Evolutionary conservation across 2,797 vertebrate genomes (phyloP).

Genomic region (Eremophila alpestris): DNA sequence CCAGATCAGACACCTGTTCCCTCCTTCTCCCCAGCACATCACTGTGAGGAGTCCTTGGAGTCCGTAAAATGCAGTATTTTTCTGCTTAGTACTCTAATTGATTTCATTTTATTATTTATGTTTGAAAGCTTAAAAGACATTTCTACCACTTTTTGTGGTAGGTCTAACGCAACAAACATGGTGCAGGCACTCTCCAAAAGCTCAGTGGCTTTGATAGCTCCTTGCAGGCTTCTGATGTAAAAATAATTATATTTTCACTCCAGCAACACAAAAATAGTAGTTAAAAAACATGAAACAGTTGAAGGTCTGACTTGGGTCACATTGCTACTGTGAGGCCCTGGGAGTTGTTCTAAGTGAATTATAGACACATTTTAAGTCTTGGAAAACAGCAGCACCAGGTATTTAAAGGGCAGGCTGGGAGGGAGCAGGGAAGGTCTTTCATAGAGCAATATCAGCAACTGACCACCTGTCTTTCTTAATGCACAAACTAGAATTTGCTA

Average conservation of each 20-base stretch:
- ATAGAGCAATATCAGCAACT: conserved; percentile 15
- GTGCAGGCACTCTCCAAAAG: background rate
- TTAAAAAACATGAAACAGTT: background rate
- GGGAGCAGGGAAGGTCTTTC: background rate
- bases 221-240: background rate
- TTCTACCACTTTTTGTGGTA: background rate
- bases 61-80: background rate
- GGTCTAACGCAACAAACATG: background rate
- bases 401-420: background rate
- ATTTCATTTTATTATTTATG: background rate
- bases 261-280: background rate
- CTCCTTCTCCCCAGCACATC: background rate
- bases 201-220: background rate
- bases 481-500: conserved; percentile 27
- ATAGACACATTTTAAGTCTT: background rate
- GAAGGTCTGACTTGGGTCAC: background rate
- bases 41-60: background rate
- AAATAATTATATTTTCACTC: conserved; percentile 37
- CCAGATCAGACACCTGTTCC: background rate
- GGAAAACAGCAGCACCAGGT: conserved; percentile 4
- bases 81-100: background rate
- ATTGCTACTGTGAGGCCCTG: background rate
- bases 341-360: background rate
- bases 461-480: conserved; percentile 27
- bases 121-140: background rate